Conservation (phyloP, 2,797 vertebrate species). For the Coluber constrictor region DNA sequence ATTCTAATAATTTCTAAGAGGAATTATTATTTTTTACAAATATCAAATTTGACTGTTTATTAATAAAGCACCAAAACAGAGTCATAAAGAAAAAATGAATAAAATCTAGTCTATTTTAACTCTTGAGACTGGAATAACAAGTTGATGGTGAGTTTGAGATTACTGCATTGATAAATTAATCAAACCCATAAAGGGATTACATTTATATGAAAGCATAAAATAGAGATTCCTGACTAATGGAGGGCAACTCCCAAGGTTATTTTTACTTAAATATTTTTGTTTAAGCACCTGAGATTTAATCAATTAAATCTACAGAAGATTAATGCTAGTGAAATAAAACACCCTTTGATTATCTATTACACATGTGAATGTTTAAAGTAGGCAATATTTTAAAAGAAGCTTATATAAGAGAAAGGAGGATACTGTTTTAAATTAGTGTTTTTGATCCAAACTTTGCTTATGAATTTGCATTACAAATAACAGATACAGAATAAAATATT, state of each 20-base stretch:
- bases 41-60: neutral
- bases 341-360: neutral
- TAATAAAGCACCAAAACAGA: neutral
- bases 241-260: neutral
- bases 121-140: neutral
- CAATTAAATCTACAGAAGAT: neutral
- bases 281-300: neutral
- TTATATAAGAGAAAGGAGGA: neutral
- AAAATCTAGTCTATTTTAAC: neutral
- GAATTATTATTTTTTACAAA: neutral
- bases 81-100: neutral
- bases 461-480: neutral
- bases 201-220: neutral
- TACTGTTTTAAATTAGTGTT: neutral
- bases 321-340: neutral
- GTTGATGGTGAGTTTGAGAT: neutral
- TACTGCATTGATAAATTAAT: neutral
- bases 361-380: neutral
- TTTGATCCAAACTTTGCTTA: neutral
- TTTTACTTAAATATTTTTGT: neutral
- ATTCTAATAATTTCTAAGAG: neutral
- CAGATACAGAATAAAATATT: neutral
- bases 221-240: neutral
- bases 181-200: neutral
- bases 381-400: neutral